Evolutionary conservation across 2,888 invertebrate genomes (phyloP).

Genomic region (Tachina grossa): DNA sequence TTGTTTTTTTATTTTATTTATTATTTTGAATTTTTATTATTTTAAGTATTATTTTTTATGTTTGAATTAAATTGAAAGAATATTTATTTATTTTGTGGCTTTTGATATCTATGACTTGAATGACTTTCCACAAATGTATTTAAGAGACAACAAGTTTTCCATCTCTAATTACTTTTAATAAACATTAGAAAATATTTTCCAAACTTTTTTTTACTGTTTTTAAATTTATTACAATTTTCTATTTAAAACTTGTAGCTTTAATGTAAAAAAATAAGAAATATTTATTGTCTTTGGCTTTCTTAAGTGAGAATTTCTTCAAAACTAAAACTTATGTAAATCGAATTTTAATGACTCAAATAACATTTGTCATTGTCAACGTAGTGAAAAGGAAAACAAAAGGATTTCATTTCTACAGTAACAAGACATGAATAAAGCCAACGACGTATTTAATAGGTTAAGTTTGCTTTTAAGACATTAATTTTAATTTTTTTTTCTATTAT

Average conservation of each 20-base stretch:
- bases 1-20: no score
- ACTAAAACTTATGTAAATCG: conserved; percentile 57
- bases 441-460: conserved; percentile 26
- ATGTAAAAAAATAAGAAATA: neutral
- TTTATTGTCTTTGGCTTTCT: neutral
- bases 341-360: conserved; percentile 69
- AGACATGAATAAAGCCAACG: conserved; percentile 10
- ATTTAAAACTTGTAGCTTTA: neutral
- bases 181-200: neutral
- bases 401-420: conserved; percentile 11
- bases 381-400: conserved; percentile 20
- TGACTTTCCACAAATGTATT: neutral
- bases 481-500: conserved; percentile 4
- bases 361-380: conserved; percentile 69
- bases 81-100: no score
- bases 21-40: no score
- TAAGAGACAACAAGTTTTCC: neutral
- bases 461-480: conserved; percentile 20
- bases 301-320: neutral
- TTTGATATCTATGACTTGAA: no score
- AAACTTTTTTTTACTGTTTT: neutral
- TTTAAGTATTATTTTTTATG: no score
- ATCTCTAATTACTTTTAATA: conserved; percentile 16
- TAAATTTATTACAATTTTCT: conserved; percentile 19
- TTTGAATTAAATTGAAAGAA: no score